Base-by-base conservation (phyloP, 2,797 vertebrate species). In the Lithobates sylvaticus region DNA sequence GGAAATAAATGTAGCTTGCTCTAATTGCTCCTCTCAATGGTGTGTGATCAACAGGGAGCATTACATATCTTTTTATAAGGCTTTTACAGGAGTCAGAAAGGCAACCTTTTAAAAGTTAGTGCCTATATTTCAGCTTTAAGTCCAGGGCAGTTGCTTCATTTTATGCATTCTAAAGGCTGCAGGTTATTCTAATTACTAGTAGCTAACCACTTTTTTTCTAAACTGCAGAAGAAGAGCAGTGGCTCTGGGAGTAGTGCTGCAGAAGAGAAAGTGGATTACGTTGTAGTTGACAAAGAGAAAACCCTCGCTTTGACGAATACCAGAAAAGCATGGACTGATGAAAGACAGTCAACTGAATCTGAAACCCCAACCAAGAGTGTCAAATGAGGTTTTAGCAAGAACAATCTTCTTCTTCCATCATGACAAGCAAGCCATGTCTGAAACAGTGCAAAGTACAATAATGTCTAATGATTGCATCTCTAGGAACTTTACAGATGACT, bases 201-300 rank as follows among this genome's bases (percentile, higher is more conserved):
- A 61, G 21, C 18, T 58, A 58, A 58, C 15, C 15, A 0, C 54
- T 5, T 23, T 58, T 81, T 67, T 21, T 80, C 84, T 78, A 15
- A 1, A 47, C 86, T 87, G 47, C 86, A 99, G 98, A 97, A 97
- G 86, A 99, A 99, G 94, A 99, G 93, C 93, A 99, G 96, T 1
- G 97, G 96, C 82, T 95, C 96, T 0, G 96, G 97, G 81, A 95
- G 96, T 93, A 95, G 96, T 0, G 95, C 95, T 36, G 97, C 97
- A 0, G 98, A 99, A 0, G 98, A 99, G 91, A 96, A 97, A 18
- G 98, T 99, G 10, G 98, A 99, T 93, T 99, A 99, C 0, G 98
- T 99, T 39, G 96, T 99, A 75, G 98, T 99, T 47, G 98, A 99
- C 93, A 97, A 99, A 89, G 97, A 99, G 91, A 96, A 98, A 84